A percentile compares a stretch with the other conserved stretches of the same genome.
phyloP scores from a whole-genome alignment of 2,797 vertebrate species.

The Rhinoraja longicauda region DNA sequence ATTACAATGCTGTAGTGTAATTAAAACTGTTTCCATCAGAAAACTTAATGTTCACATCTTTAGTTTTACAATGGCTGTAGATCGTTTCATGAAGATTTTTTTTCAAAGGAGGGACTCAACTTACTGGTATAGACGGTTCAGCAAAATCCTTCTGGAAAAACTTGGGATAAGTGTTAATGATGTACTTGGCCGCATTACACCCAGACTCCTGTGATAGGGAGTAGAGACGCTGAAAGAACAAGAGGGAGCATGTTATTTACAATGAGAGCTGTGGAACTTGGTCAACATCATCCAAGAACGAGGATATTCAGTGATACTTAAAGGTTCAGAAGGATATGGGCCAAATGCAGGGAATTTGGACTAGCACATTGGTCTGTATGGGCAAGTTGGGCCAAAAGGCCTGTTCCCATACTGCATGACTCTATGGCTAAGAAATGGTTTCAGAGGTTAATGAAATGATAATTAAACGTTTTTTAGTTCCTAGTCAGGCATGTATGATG shows the following conservation, averaged over 20 bases:
- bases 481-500: no score
- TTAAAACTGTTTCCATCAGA: neutral
- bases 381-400: no score
- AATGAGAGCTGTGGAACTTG: neutral
- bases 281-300: neutral
- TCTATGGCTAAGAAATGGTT: no score
- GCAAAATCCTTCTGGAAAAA: constrained; percentile 82
- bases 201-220: constrained; percentile 78
- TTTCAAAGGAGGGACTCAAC: constrained; percentile 41
- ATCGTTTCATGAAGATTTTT: no score
- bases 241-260: constrained; percentile 8
- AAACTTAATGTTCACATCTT: neutral
- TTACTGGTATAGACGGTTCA: constrained; percentile 83
- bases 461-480: neutral
- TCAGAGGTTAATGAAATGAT: neutral
- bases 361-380: no score
- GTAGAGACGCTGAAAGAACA: constrained; percentile 63
- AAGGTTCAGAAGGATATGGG: no score
- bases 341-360: no score
- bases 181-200: constrained; percentile 73
- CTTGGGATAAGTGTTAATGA: constrained; percentile 71
- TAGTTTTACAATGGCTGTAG: neutral
- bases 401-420: no score
- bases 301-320: no score
- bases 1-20: no score